Conservation (phyloP, 1,140 invertebrate species). For the Cyphomyrmex costatus region DNA sequence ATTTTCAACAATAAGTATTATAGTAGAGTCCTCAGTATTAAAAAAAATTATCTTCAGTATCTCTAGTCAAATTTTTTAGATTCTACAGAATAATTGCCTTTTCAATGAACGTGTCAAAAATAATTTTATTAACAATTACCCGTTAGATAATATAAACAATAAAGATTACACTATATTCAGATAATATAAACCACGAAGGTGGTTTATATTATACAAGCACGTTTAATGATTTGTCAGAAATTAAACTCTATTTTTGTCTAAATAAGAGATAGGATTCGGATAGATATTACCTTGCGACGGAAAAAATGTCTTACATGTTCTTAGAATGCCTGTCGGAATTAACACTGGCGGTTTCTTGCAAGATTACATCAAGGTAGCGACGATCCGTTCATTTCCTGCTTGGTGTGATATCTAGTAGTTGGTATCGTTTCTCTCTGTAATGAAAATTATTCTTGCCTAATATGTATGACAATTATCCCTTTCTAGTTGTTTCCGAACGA, state of each 20-base stretch:
- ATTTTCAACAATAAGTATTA: no score
- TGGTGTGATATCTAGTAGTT: conserved; percentile 41
- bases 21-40: no score
- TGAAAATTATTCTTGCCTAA: conserved; percentile 35
- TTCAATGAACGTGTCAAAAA: neutral
- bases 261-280: conserved; percentile 21
- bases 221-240: conserved; percentile 4
- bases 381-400: conserved; percentile 52
- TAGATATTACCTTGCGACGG: conserved; percentile 16
- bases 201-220: neutral
- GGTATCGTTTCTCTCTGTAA: neutral
- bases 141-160: neutral
- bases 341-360: conserved; percentile 67
- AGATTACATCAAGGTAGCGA: conserved; percentile 64
- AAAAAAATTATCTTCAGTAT: no score
- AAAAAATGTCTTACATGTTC: conserved; percentile 49
- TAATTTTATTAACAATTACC: neutral
- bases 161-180: neutral
- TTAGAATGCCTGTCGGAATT: conserved; percentile 64
- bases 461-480: conserved; percentile 8
- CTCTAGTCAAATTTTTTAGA: no score
- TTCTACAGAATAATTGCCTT: no score
- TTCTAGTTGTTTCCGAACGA: neutral
- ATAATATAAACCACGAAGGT: neutral
- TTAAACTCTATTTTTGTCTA: neutral